These are phyloP conservation scores for Chionomys nivalis DNA, from an alignment of 2,113 vertebrate genomes.

Conservation along the genomic window DNA sequence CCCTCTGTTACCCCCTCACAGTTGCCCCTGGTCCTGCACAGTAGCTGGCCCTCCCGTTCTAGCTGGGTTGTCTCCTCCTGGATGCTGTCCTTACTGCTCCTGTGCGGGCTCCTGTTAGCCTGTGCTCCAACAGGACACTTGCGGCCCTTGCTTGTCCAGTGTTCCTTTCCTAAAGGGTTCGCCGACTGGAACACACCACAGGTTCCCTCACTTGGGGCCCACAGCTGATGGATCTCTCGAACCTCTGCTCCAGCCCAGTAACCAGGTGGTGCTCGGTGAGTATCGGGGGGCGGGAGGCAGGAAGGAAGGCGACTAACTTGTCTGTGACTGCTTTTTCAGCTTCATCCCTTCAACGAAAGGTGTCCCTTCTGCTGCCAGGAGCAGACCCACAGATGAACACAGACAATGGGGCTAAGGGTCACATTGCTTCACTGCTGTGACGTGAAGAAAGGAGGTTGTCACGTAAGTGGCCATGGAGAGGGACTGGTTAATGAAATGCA, in stretches of 20 bases:
- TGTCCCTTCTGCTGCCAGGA: not conserved
- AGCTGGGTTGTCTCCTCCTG: not conserved
- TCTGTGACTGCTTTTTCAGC: not conserved
- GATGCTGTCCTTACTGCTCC: not conserved
- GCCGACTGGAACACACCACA: too few species aligned
- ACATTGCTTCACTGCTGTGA: not conserved
- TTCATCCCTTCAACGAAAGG: not conserved
- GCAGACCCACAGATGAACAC: too few species aligned
- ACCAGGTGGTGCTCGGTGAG: not conserved
- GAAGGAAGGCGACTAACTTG: not conserved
- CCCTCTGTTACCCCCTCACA: too few species aligned
- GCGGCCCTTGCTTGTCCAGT: too few species aligned
- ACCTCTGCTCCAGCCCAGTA: not conserved
- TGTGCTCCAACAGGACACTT: not conserved
- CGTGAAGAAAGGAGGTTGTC: not conserved
- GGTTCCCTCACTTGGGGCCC: not conserved
- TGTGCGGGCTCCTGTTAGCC: not conserved
- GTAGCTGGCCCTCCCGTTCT: too few species aligned
- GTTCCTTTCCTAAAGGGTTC: not conserved
- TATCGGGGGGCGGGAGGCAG: accelerated
- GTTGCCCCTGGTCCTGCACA: not conserved
- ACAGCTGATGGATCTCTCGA: not conserved
- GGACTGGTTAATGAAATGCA: not conserved
- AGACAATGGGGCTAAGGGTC: not conserved
- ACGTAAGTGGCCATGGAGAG: not conserved